phyloP scores from a whole-genome alignment of 2,888 invertebrate genomes.

The Monoplex corrugatus region DNA sequence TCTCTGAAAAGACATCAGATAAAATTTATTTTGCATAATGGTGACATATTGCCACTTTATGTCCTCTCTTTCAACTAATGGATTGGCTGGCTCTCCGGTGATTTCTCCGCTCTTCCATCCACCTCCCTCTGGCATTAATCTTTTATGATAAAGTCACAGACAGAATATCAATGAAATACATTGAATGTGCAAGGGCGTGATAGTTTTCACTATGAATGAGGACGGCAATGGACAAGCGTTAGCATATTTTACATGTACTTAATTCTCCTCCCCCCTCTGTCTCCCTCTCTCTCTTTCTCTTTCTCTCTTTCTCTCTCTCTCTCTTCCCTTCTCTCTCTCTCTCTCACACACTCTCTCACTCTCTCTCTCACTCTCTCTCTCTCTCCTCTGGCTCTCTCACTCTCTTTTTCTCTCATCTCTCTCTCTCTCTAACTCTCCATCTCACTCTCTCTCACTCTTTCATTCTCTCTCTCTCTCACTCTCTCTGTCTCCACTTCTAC shows the following conservation, averaged over 20 bases:
- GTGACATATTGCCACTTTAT: too few species aligned
- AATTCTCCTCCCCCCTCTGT: neutral
- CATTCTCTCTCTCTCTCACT: neutral
- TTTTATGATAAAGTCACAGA: too few species aligned
- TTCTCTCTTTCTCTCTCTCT: neutral
- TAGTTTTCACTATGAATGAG: too few species aligned
- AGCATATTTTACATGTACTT: neutral
- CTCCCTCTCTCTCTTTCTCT: neutral
- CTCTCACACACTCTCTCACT: neutral
- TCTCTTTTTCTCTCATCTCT: neutral
- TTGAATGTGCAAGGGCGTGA: neutral
- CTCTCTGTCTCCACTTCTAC: too few species aligned
- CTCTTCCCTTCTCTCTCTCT: neutral
- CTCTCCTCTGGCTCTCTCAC: neutral
- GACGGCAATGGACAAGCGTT: too few species aligned
- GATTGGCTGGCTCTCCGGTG: too few species aligned
- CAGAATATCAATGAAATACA: neutral
- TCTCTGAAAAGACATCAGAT: too few species aligned
- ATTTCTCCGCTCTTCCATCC: too few species aligned
- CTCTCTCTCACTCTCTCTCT: neutral
- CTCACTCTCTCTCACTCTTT: neutral
- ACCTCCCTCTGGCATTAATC: too few species aligned
- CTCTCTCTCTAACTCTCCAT: neutral
- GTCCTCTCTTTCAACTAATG: too few species aligned
- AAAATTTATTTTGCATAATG: too few species aligned